Percentiles rank a stretch among this genome's conserved stretches.
Evolutionary conservation across 1,140 invertebrate genomes (phyloP).

Genomic region (Anastrepha ludens): DNA sequence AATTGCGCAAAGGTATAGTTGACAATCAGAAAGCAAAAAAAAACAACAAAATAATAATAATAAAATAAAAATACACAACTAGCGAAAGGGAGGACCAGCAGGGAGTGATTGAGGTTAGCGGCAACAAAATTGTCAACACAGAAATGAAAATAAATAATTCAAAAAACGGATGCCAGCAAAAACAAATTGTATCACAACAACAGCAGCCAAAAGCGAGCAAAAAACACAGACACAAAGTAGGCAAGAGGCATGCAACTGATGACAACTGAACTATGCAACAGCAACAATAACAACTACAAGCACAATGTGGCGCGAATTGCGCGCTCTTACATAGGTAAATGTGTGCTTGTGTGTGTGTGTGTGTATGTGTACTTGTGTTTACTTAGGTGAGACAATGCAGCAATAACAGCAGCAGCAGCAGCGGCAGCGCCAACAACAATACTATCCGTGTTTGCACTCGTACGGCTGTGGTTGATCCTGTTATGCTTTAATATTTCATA

Average conservation of each 20-base stretch:
- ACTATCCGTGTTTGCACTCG: no score
- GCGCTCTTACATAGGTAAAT: background rate
- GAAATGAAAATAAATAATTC: slow-evolving; percentile 50
- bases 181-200: background rate
- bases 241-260: slow-evolving; percentile 28
- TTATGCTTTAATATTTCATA: slow-evolving; percentile 52
- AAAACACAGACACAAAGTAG: slow-evolving; percentile 11
- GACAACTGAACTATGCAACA: slow-evolving; percentile 32
- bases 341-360: background rate
- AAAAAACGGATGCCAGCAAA: slow-evolving; percentile 11
- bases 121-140: slow-evolving; percentile 46
- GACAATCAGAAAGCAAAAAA: background rate
- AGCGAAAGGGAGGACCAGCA: background rate
- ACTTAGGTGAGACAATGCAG: slow-evolving; percentile 48
- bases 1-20: slow-evolving; percentile 45
- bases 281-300: slow-evolving; percentile 29
- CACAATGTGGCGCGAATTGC: background rate
- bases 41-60: background rate
- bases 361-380: background rate
- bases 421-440: background rate
- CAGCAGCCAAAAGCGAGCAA: background rate
- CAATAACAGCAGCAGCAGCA: background rate
- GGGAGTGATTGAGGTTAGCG: slow-evolving; percentile 33
- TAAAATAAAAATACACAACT: background rate
- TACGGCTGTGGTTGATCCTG: slow-evolving; percentile 41